Base-by-base conservation (phyloP, 2,113 vertebrate species). In the Takifugu flavidus region DNA sequence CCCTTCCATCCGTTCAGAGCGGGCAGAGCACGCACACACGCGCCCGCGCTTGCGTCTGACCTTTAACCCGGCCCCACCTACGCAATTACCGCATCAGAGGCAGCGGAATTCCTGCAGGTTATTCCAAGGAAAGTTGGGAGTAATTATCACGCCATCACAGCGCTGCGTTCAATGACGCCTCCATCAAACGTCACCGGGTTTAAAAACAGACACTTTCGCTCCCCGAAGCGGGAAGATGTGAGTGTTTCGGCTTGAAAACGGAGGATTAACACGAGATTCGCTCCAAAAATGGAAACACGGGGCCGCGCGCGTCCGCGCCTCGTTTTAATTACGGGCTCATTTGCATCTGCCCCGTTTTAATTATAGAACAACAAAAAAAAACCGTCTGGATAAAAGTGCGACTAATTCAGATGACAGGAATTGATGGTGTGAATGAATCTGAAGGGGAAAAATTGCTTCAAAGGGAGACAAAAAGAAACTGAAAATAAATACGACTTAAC, bases 21-120 rank as follows among this genome's bases (percentile, higher is more conserved):
- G 3, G 34, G 34, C 34, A 39, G 15, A 2, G 55, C 57, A 25
- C 75, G 14, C 61, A 20, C 65, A 53, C 63, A 47, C 67, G 54
- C 70, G 71, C 74, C 68, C 72, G 61, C 77, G 61, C 77, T 65
- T 62, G 71, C 76, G 74, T 71, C 49, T 88, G 85, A 89, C 88
- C 91, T 84, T 77, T 84, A 89, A 89, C 89, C 90, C 88, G 71
- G 80, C 86, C 82, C 87, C 88, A 84, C 89, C 90, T 85, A 80
- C 82, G 68, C 86, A 90, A 91, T 92, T 89, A 91, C 82, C 67
- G 74, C 86, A 87, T 91, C 86, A 90, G 79, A 86, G 78, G 77
- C 77, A n/a, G 70, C 72, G 80, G 71, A 76, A 86, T 89, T 82
- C 82, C 86, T 88, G 73, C 83, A 75, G 87, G 88, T 88, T 88